These are phyloP conservation scores for Noctua janthe DNA, from an alignment of 2,888 invertebrate species.

Conservation along the genomic window DNA sequence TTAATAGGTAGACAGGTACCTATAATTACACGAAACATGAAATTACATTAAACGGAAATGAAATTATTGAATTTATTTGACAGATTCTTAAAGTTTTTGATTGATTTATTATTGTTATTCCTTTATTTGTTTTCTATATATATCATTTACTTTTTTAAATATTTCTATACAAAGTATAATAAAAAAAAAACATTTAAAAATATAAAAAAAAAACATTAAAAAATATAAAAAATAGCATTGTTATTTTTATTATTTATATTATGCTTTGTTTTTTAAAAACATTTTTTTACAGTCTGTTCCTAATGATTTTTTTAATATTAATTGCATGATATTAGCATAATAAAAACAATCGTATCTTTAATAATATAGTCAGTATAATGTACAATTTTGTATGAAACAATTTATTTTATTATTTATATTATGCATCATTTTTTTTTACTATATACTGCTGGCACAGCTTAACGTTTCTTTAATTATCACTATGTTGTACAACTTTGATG, in stretches of 20 bases:
- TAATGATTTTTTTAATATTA: background rate
- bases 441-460: too few relatives aligned
- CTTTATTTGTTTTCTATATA: background rate
- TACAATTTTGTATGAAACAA: background rate
- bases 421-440: too few relatives aligned
- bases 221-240: too few relatives aligned
- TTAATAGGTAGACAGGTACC: background rate
- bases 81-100: background rate
- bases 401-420: constrained; percentile 41
- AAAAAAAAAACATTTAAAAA: too few relatives aligned
- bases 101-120: background rate
- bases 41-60: background rate
- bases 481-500: background rate
- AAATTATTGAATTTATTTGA: background rate
- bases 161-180: too few relatives aligned
- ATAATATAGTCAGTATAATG: too few relatives aligned
- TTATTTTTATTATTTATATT: too few relatives aligned
- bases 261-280: background rate
- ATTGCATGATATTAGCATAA: background rate
- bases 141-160: too few relatives aligned
- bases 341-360: background rate
- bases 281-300: too few relatives aligned
- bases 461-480: background rate
- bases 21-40: background rate
- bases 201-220: too few relatives aligned